Evolutionary conservation across 2,888 invertebrate genomes (phyloP), one percentile per base, ranked within the genome.

Genomic region (Azorinus chamasolen): DNA sequence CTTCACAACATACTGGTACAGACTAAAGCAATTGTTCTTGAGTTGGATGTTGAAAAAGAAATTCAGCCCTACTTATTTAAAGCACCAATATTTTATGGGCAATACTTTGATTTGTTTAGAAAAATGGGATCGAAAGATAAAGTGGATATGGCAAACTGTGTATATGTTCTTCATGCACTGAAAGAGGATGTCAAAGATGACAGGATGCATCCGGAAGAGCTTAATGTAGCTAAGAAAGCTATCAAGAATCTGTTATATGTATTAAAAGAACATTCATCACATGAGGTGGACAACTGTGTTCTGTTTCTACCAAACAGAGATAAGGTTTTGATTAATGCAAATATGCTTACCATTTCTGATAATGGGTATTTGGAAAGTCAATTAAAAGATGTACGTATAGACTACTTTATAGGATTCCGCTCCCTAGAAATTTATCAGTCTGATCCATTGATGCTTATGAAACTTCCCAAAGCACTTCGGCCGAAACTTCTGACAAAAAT

Each of bases 61-160:
- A 75, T 84, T 4, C 71, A 64, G 45, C 82, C 78, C 5, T 84
- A 74, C 50, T 54, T 80, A 2, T 73, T 64, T 43, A n/a, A 27
- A 50, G 65, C 70, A 18, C 84, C 84, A 25, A 51, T 51, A 12
- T 57, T 62, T 16, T 81, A 66, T 43, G 69, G 68, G 3, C 45
- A 53, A n/a, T 80, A 46, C 45, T 64, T 63, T 39, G 24, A 43
- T 0, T 22, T 84, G 14, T 84, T 83, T 62, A 43, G 55, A 48
- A 20, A 43, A 12, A 43, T 83, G 2, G 84, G 84, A 14, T 62
- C 77, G 18, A 20, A 61, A 16, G n/a, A 58, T 32, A 32, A 58
- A 6, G 37, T 64, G 1, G 48, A 25, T 22, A 55, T 53, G 50
- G 50, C 24, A 22, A 77, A 68, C 18, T 83, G 70, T 50, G 64